Evolutionary conservation across 1,140 invertebrate genomes (phyloP), one percentile per base, ranked within the genome.

Genomic region (Drosophila sturtevanti): DNA sequence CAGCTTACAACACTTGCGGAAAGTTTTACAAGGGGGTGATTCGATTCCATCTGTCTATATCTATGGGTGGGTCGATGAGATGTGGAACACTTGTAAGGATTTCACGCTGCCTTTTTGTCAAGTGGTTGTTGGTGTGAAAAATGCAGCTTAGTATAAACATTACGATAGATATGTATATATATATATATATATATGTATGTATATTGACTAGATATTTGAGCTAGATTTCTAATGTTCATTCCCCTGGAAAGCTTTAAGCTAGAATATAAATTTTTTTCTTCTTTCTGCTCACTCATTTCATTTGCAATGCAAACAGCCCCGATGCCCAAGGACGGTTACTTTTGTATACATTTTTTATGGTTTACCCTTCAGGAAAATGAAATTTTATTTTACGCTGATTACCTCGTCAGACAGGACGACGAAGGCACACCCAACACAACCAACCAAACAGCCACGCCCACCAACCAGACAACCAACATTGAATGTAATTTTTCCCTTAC

Each of bases 331-430:
- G 34, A 18, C 16, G 22, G 22, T 34, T 64, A 70, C 68, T 80
- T 52, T 69, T 80, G 34, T 48, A 48, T 68, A 58, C 48, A 59
- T 72, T 73, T 79, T 80, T 80, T 73, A 68, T 77, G 56, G 61
- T 59, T 66, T 69, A 80, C 81, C 64, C 77, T 64, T 68, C 51
- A 69, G 65, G 72, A 68, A 73, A 75, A 75, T 67, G 67, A 75
- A 86, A 86, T 86, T 82, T 58, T 77, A 77, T 86, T 86, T 86
- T 70, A 82, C 79, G 71, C 79, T 86, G 82, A 82, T 86, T 86
- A 79, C 82, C 82, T 82, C 63, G 66, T 77, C 81, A 68, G 74
- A 72, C 81, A 66, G 75, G 75, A 64, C 76, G 68, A 60, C 16
- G 64, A 12, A 6, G 61, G 56, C 71, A 79, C 70, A 68, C 76